These are phyloP conservation scores for Meandrina meandrites DNA, from an alignment of 92 coral and sea anemone genomes.

Conservation along the genomic window DNA sequence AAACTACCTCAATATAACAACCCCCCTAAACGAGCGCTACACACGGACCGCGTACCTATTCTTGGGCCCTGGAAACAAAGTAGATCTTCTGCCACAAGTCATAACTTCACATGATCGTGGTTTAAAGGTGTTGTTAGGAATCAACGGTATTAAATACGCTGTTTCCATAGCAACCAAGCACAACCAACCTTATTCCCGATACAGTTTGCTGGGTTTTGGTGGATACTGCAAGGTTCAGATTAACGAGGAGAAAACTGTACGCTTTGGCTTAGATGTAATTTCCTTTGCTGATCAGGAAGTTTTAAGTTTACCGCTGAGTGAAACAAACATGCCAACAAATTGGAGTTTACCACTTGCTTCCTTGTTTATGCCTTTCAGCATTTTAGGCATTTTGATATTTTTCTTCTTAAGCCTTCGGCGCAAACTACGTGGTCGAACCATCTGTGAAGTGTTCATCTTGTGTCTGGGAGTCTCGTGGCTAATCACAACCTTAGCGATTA, in stretches of 20 bases:
- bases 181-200: slow-evolving; percentile 65
- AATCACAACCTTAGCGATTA: slow-evolving; percentile 19
- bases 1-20: slow-evolving; percentile 77
- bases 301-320: neutral
- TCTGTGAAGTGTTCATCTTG: slow-evolving; percentile 21
- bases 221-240: slow-evolving; percentile 83
- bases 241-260: slow-evolving; percentile 19
- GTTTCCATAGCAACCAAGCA: slow-evolving; percentile 83
- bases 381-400: slow-evolving; percentile 30
- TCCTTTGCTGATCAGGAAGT: neutral
- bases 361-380: slow-evolving; percentile 26
- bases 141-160: slow-evolving; percentile 60
- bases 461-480: slow-evolving; percentile 31
- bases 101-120: slow-evolving; percentile 63
- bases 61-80: slow-evolving; percentile 76
- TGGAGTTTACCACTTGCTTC: slow-evolving; percentile 25
- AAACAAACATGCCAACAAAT: neutral
- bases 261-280: slow-evolving; percentile 42
- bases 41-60: slow-evolving; percentile 84
- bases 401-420: slow-evolving; percentile 42
- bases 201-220: slow-evolving; percentile 74
- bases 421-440: slow-evolving; percentile 10
- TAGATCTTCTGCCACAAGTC: slow-evolving; percentile 42
- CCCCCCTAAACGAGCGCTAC: slow-evolving; percentile 49
- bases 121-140: slow-evolving; percentile 52